Conservation (phyloP, 1,140 invertebrate genomes). For the Leptoteleia sp. region DNA sequence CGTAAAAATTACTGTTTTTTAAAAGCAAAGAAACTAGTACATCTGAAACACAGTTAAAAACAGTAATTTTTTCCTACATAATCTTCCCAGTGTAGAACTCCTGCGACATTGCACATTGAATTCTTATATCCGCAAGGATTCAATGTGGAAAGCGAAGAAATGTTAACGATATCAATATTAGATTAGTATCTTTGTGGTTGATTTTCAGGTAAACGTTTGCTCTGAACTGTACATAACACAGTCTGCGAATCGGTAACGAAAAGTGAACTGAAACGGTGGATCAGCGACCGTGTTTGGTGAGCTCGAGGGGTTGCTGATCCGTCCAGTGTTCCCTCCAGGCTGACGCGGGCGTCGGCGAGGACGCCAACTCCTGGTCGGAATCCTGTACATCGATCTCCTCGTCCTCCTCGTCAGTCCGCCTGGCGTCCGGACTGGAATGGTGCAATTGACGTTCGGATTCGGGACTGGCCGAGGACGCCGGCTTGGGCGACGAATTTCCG, state of each 20-base stretch:
- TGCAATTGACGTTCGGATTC: constrained; percentile 69
- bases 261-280: not conserved
- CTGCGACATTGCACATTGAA: no score
- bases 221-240: constrained; percentile 32
- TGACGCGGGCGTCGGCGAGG: constrained; percentile 52
- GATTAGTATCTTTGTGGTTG: no score
- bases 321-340: constrained; percentile 78
- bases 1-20: no score
- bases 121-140: no score
- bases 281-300: constrained; percentile 80
- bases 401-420: constrained; percentile 81
- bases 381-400: constrained; percentile 88
- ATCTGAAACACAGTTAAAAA: no score
- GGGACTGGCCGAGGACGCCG: constrained; percentile 78
- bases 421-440: constrained; percentile 67
- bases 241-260: constrained; percentile 2
- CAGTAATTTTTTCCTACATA: no score
- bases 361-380: constrained; percentile 81
- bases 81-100: no score
- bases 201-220: no score
- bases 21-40: no score
- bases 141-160: no score
- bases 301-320: constrained; percentile 79
- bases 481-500: constrained; percentile 77
- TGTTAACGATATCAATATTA: no score